Conservation (phyloP, 2,113 vertebrate species). For the Psephotus haematonotus region DNA sequence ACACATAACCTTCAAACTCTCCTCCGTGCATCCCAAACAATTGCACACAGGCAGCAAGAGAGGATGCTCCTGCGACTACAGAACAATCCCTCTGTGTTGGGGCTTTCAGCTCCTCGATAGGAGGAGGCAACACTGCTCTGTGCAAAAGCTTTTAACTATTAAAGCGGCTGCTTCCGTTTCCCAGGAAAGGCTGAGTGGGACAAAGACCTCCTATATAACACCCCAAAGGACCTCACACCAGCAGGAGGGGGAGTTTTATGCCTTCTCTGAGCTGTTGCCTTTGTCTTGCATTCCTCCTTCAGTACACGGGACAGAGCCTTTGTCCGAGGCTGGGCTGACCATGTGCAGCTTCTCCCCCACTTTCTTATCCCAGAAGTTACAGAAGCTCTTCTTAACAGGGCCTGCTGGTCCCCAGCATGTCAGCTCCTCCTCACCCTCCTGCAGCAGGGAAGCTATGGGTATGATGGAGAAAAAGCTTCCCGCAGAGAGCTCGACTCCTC, state of each 20-base stretch:
- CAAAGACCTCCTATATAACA: conserved; percentile 9
- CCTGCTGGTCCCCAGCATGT: not conserved
- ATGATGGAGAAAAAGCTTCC: not conserved
- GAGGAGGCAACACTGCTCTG: not conserved
- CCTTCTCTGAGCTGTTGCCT: not conserved
- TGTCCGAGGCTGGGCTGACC: not conserved
- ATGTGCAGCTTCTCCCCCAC: not conserved
- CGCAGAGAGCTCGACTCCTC: not conserved
- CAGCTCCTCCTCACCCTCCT: not conserved
- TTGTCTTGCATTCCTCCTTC: conserved; percentile 35
- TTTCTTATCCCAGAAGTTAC: not conserved
- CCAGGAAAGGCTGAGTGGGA: not conserved
- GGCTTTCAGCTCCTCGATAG: conserved; percentile 19
- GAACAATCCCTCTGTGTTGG: conserved; percentile 19
- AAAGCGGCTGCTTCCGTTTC: not conserved
- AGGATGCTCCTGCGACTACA: not conserved
- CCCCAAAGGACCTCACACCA: conserved; percentile 24
- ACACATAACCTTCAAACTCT: not conserved
- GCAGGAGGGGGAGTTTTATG: conserved; percentile 41
- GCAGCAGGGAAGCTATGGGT: not conserved
- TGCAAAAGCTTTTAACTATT: conserved; percentile 23
- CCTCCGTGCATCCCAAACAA: conserved; percentile 18
- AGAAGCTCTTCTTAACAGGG: not conserved
- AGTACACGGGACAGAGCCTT: conserved; percentile 8
- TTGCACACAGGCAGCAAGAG: not conserved